Base-by-base conservation (phyloP, 1,140 invertebrate species). In the Patella vulgata region DNA sequence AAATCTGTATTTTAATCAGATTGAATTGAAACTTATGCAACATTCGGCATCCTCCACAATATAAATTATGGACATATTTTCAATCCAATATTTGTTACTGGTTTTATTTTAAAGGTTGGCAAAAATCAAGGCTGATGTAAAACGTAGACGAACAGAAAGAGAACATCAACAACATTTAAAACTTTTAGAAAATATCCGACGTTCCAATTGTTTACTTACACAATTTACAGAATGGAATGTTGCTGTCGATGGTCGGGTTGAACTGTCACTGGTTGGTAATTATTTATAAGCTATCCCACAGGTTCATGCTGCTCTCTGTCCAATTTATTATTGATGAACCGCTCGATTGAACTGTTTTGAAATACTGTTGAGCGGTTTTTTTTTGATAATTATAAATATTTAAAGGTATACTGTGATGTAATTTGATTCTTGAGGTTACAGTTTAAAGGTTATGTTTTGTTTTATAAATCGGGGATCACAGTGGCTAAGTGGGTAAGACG, bases 41-140 rank as follows among this genome's bases (percentile, higher is more conserved):
- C n/a, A n/a, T n/a, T n/a, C n/a, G n/a, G n/a, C n/a, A n/a, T n/a
- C n/a, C n/a, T n/a, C n/a, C n/a, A n/a, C n/a, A n/a, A n/a, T n/a
- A n/a, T n/a, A n/a, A n/a, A n/a, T n/a, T n/a, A n/a, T n/a, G n/a
- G n/a, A n/a, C n/a, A n/a, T n/a, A n/a, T n/a, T n/a, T n/a, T n/a
- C n/a, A n/a, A n/a, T n/a, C n/a, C n/a, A n/a, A n/a, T n/a, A n/a
- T n/a, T n/a, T n/a, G n/a, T n/a, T n/a, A n/a, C n/a, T n/a, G n/a
- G n/a, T 19, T 54, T 19, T 27, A 36, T 31, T 50, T 62, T 53
- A 27, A 21, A 84, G 82, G 68, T 64, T 84, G 25, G 82, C 82
- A 14, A 70, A 72, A 55, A 80, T 84, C 25, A 84, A 84, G 63
- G 73, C 80, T 50, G 79, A 84, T 48, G 81, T 80, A 1, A 75